phyloP scores from a whole-genome alignment of 2,113 vertebrate species.

The Seriola dumerili region DNA sequence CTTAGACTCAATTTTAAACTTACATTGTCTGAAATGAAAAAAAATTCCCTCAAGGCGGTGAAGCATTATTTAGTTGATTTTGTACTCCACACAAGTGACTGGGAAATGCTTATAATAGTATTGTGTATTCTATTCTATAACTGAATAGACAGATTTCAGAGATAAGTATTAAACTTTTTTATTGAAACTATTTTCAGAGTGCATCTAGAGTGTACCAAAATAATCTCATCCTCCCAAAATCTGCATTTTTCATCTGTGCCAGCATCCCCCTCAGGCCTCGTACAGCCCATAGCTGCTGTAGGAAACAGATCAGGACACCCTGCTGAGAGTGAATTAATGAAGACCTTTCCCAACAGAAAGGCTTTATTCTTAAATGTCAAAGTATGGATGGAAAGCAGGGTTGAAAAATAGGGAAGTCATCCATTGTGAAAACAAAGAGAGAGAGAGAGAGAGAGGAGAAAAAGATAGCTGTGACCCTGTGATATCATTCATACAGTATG shows the following conservation, averaged over 20 bases:
- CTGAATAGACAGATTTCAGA: neutral
- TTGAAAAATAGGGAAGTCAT: slow-evolving; percentile 23
- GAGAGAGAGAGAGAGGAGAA: neutral
- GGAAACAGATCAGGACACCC: slow-evolving; percentile 20
- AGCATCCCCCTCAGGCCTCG: neutral
- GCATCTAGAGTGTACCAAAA: neutral
- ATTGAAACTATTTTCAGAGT: slow-evolving; percentile 3
- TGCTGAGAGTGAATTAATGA: slow-evolving; percentile 54
- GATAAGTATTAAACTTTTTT: slow-evolving; percentile 9
- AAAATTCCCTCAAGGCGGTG: too few relatives aligned
- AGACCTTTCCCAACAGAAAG: slow-evolving; percentile 21
- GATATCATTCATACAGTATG: neutral
- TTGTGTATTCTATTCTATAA: neutral
- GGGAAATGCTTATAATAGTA: neutral
- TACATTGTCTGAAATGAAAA: too few relatives aligned
- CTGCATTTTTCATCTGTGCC: slow-evolving; percentile 13
- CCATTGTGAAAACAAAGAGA: neutral
- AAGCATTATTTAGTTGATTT: too few relatives aligned
- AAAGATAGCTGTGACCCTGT: fast-evolving
- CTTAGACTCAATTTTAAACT: too few relatives aligned
- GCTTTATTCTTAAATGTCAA: slow-evolving; percentile 61
- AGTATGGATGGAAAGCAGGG: neutral
- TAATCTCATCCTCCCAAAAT: slow-evolving; percentile 14
- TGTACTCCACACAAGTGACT: neutral
- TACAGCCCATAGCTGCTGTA: neutral